These are phyloP conservation scores for Gallinago undulata DNA, from an alignment of 2,113 vertebrate genomes.

Conservation along the genomic window DNA sequence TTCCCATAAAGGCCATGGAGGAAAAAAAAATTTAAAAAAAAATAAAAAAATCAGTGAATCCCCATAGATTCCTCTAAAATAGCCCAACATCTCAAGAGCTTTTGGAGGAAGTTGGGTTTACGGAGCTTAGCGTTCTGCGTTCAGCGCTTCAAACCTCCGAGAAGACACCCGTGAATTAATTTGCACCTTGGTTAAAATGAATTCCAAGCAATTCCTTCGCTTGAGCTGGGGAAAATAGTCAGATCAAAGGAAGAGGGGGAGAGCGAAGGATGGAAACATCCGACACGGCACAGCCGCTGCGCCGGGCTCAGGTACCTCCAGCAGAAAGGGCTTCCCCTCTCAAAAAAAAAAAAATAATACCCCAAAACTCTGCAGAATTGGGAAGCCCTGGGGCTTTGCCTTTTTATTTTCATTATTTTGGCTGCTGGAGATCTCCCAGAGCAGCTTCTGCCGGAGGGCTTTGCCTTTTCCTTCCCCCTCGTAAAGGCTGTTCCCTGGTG, in stretches of 20 bases:
- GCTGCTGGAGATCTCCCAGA: conserved; percentile 2
- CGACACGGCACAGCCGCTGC: fast-evolving
- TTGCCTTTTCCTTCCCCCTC: conserved; percentile 4
- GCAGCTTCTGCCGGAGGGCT: background rate
- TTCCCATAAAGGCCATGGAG: background rate
- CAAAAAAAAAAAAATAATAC: background rate
- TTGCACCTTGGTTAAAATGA: background rate
- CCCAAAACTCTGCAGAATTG: background rate
- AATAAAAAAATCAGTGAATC: background rate
- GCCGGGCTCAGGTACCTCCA: background rate
- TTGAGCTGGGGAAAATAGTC: background rate
- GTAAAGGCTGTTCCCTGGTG: background rate
- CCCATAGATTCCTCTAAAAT: background rate
- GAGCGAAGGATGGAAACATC: background rate
- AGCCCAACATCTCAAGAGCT: background rate
- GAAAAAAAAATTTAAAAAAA: too few relatives aligned
- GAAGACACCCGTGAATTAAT: background rate
- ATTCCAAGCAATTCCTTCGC: background rate
- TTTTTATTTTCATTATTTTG: background rate
- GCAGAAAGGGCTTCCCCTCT: background rate
- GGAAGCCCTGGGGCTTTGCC: background rate
- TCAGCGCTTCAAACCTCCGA: background rate
- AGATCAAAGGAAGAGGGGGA: background rate
- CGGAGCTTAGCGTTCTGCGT: too few relatives aligned
- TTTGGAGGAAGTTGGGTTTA: background rate